Conservation (phyloP, 64 coral and sea anemone genomes). For the Porites lutea region DNA sequence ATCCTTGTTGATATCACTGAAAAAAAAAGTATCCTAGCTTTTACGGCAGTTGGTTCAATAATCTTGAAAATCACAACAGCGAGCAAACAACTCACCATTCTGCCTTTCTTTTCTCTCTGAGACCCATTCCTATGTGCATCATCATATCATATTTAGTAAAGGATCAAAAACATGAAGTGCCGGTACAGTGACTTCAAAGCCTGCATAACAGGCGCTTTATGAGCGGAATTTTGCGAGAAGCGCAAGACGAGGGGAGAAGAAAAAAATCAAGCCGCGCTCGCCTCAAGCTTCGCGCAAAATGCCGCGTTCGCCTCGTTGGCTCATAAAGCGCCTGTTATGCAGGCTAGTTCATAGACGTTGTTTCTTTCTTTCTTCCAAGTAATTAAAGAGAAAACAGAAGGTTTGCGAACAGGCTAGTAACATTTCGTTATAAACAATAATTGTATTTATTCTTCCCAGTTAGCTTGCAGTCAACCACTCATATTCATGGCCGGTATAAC, state of each 20-base stretch:
- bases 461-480: no score
- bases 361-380: no score
- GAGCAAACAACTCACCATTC: slow-evolving; percentile 46
- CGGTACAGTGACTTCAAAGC: not conserved
- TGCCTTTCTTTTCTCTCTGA: slow-evolving; percentile 76
- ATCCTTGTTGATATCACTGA: slow-evolving; percentile 78
- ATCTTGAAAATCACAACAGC: not conserved
- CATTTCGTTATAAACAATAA: no score
- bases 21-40: not conserved
- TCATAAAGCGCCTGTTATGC: no score
- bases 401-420: no score
- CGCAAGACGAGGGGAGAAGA: not conserved
- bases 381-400: no score
- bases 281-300: no score
- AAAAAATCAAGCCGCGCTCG: no score
- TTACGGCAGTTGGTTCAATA: not conserved
- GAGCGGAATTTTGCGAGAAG: not conserved
- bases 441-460: no score
- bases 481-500: no score
- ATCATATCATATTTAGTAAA: slow-evolving; percentile 14
- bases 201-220: not conserved
- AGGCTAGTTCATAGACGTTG: no score
- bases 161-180: not conserved
- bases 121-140: slow-evolving; percentile 65
- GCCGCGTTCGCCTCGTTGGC: no score